Evolutionary conservation across 2,113 vertebrate genomes (phyloP).

Genomic region (Pithys albifrons): DNA sequence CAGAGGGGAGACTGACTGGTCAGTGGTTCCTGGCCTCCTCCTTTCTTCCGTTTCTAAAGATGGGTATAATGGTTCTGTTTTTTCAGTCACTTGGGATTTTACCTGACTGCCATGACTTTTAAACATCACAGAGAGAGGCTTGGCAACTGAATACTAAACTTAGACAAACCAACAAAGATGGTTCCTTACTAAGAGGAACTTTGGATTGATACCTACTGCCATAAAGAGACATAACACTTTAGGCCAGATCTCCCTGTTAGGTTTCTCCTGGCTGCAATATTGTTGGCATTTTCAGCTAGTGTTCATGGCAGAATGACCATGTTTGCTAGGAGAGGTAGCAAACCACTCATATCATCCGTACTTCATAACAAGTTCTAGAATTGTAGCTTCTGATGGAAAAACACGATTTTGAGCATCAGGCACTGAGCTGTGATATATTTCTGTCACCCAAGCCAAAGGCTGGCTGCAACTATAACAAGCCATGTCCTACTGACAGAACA

Average conservation of each 20-base stretch:
- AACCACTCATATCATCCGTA: not conserved
- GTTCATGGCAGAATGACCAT: not conserved
- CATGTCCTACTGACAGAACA: not conserved
- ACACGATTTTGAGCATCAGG: not conserved
- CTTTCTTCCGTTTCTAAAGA: not conserved
- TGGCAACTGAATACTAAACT: not conserved
- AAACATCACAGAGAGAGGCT: not conserved
- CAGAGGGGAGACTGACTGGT: not conserved
- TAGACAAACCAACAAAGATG: not conserved
- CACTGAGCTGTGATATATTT: not conserved
- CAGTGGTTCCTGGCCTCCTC: not conserved
- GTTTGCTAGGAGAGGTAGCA: not conserved
- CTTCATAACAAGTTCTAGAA: not conserved
- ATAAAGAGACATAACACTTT: not conserved
- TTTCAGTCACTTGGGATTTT: not conserved
- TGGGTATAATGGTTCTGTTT: not conserved
- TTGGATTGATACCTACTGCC: not conserved
- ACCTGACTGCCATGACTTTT: not conserved
- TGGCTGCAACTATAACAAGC: not conserved
- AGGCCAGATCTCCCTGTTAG: not conserved
- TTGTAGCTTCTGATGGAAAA: not conserved
- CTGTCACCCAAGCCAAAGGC: not conserved
- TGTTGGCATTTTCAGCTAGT: not conserved
- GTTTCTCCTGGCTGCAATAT: not conserved
- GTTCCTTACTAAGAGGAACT: not conserved